phyloP scores from a whole-genome alignment of 2,797 vertebrate genomes.

The Myiotriccus ornatus region DNA sequence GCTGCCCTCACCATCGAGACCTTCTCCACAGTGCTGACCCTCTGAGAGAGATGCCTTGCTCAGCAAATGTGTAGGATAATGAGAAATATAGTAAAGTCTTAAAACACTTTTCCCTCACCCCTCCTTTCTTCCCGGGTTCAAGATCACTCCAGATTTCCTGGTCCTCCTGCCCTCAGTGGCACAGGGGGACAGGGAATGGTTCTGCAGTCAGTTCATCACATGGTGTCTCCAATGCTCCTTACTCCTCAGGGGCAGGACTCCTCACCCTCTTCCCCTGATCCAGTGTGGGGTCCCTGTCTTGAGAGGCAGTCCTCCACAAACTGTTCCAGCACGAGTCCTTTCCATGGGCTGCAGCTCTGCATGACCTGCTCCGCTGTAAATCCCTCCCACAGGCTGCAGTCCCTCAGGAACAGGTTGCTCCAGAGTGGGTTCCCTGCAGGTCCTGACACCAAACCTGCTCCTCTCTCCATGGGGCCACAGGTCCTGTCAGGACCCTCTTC shows the following conservation, averaged over 20 bases:
- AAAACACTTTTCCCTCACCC: background rate
- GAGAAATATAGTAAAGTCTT: background rate
- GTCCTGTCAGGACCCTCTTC: background rate
- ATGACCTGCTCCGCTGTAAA: background rate
- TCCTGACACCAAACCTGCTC: background rate
- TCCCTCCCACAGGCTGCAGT: fast-evolving
- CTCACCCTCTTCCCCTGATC: background rate
- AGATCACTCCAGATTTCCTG: background rate
- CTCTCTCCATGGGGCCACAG: background rate
- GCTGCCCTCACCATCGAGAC: background rate
- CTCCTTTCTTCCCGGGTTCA: background rate
- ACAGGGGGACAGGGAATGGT: background rate
- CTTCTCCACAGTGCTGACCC: too few species aligned
- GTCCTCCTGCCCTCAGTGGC: background rate
- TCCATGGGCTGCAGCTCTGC: fast-evolving
- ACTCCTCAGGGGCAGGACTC: background rate
- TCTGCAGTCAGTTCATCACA: background rate
- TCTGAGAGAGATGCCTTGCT: background rate
- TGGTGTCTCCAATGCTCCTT: too few species aligned
- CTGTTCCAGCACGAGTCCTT: background rate
- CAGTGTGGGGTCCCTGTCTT: background rate
- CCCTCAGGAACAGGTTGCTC: background rate
- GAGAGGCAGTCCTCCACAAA: background rate
- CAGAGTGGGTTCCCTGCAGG: fast-evolving
- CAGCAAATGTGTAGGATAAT: background rate